A percentile compares a stretch with the other conserved stretches of the same genome.
Evolutionary conservation across 2,888 invertebrate genomes (phyloP).

Genomic region (Metopia argyrocephala): DNA sequence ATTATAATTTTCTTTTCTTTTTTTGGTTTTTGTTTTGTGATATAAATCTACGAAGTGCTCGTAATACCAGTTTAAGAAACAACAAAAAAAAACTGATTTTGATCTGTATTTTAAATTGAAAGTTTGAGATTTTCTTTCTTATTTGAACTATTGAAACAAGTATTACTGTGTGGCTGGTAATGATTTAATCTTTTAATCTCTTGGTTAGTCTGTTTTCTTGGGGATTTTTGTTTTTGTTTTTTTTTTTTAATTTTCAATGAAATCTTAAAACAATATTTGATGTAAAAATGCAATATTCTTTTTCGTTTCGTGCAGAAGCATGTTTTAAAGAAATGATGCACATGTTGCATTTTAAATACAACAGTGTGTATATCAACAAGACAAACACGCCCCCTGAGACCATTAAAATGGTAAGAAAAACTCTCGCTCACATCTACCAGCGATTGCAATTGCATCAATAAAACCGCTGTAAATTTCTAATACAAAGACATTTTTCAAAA

Average conservation of each 20-base stretch:
- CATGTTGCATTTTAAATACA: conserved; percentile 56
- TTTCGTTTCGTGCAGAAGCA: background rate
- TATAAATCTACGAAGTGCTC: conserved; percentile 50
- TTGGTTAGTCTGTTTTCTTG: background rate
- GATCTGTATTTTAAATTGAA: conserved; percentile 38
- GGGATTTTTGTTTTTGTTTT: background rate
- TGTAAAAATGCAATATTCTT: background rate
- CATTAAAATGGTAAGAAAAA: conserved; percentile 47
- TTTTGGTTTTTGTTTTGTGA: background rate
- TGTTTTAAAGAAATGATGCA: conserved; percentile 31
- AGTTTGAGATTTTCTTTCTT: background rate
- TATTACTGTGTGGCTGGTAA: background rate
- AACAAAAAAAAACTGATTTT: conserved; percentile 12
- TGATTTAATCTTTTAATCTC: conserved; percentile 57
- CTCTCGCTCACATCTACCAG: background rate
- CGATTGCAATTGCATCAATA: too few relatives aligned
- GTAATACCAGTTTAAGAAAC: conserved; percentile 29
- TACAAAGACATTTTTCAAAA: conserved; percentile 10
- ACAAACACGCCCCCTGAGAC: conserved; percentile 70
- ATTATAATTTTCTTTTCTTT: too few relatives aligned
- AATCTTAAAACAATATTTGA: background rate
- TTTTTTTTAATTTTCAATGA: background rate
- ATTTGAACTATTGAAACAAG: background rate
- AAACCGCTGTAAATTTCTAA: background rate
- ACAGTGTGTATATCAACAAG: conserved; percentile 57